Percentiles rank a stretch among this genome's conserved stretches.
Evolutionary conservation across 2,113 vertebrate genomes (phyloP).

Genomic region (Candoia aspera): DNA sequence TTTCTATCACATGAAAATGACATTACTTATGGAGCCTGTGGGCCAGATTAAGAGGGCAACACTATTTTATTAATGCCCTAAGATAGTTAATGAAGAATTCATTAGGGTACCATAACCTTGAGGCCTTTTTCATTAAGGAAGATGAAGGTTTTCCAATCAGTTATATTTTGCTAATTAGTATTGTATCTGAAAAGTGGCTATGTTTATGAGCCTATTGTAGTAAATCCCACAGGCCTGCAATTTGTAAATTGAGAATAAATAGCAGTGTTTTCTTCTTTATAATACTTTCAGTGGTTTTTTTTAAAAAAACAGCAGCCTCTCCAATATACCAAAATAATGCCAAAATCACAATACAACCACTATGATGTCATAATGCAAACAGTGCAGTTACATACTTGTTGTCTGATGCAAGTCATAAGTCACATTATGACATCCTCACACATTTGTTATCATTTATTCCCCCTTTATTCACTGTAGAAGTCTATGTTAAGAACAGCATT

Average conservation of each 20-base stretch:
- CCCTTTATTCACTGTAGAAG: not conserved
- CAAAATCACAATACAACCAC: not conserved
- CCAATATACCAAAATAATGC: not conserved
- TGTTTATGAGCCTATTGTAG: not conserved
- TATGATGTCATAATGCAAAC: not conserved
- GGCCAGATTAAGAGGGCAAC: not conserved
- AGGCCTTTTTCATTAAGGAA: not conserved
- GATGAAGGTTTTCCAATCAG: constrained; percentile 18
- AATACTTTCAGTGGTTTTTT: not conserved
- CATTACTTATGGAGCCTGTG: not conserved
- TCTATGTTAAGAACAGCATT: not conserved
- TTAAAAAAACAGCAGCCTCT: not conserved
- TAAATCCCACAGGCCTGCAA: not conserved
- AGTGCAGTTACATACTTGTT: not conserved
- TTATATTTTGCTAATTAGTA: not conserved
- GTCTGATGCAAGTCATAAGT: not conserved
- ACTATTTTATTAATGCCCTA: not conserved
- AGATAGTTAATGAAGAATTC: not conserved
- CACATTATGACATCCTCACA: not conserved
- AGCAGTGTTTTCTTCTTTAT: not conserved
- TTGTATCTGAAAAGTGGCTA: not conserved
- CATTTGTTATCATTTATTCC: not conserved
- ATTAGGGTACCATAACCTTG: not conserved
- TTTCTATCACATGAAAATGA: not conserved
- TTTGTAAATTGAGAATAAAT: constrained; percentile 10